Conservation (phyloP, 2,797 vertebrate genomes). For the Myotis findleyi region DNA sequence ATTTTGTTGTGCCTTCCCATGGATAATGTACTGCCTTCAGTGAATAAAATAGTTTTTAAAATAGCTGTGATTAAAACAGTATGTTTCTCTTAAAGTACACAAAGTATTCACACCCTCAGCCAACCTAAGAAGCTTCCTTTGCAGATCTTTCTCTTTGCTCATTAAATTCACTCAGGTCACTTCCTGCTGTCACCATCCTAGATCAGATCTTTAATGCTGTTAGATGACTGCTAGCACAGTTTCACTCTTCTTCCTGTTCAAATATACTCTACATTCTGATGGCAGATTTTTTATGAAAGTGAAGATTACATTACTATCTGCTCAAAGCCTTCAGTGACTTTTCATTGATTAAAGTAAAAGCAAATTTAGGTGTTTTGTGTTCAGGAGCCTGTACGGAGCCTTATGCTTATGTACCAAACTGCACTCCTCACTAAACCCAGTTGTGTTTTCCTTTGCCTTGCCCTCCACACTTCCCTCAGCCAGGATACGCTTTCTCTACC, state of each 20-base stretch:
- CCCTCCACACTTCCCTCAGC: neutral
- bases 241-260: neutral
- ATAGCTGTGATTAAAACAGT: neutral
- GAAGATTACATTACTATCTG: neutral
- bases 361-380: neutral
- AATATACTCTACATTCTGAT: neutral
- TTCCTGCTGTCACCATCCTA: neutral
- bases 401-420: neutral
- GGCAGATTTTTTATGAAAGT: neutral
- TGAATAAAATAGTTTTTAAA: slow-evolving; percentile 6
- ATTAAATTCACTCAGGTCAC: neutral
- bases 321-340: neutral
- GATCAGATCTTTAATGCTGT: neutral
- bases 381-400: neutral
- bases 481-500: neutral
- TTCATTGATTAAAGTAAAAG: neutral
- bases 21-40: neutral
- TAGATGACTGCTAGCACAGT: neutral
- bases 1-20: neutral
- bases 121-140: neutral
- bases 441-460: neutral
- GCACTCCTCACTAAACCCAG: neutral
- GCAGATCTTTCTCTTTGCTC: neutral
- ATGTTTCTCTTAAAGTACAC: neutral
- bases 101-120: neutral